Evolutionary conservation across 2,888 invertebrate species (phyloP).

Genomic region (Eupithecia vulgata): DNA sequence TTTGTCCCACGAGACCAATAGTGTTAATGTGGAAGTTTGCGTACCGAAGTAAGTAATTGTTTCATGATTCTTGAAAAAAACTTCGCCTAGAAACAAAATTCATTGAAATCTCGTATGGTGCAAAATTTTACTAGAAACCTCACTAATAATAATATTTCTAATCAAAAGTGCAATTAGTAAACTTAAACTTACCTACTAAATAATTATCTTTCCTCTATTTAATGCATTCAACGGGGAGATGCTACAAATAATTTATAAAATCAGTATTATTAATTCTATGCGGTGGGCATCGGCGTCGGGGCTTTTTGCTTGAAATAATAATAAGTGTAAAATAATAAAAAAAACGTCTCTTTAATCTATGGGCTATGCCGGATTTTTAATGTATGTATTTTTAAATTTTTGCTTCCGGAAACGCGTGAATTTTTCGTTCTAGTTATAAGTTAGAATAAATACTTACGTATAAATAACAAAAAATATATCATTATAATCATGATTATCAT

Average conservation of each 20-base stretch:
- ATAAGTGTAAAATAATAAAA: conserved; percentile 47
- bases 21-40: neutral
- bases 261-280: conserved; percentile 52
- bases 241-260: conserved; percentile 37
- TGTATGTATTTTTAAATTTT: conserved; percentile 54
- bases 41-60: neutral
- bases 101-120: neutral
- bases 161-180: conserved; percentile 14
- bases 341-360: conserved; percentile 76
- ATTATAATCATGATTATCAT: conserved; percentile 21
- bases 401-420: conserved; percentile 62
- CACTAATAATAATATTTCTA: neutral
- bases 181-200: neutral
- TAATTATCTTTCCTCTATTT: neutral
- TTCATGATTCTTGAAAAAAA: too few species aligned
- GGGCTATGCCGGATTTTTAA: conserved; percentile 74
- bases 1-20: neutral
- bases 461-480: conserved; percentile 36
- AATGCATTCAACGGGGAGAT: conserved; percentile 43
- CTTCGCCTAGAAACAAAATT: neutral
- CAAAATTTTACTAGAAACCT: neutral
- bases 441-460: conserved; percentile 2
- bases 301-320: conserved; percentile 60
- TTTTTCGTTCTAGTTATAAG: conserved; percentile 39
- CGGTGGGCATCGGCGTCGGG: conserved; percentile 55